Conservation (phyloP, 2,113 vertebrate genomes). For the Aldabrachelys gigantea region DNA sequence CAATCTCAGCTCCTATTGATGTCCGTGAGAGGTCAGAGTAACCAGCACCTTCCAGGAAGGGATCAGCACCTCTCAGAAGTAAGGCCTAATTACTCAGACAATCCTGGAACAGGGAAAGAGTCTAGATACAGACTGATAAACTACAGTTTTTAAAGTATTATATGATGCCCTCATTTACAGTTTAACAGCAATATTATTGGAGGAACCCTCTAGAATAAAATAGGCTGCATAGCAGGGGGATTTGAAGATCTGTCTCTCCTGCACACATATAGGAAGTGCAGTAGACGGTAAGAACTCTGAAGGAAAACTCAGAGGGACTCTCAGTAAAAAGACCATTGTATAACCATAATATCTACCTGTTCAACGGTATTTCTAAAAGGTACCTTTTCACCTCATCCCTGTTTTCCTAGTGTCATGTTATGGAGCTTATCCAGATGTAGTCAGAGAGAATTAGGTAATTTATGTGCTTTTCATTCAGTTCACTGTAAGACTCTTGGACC, state of each 20-base stretch:
- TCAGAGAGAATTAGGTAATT: not conserved
- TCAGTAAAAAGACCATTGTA: not conserved
- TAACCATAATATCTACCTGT: not conserved
- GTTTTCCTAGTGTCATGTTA: not conserved
- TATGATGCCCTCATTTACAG: not conserved
- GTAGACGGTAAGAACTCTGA: too few relatives aligned
- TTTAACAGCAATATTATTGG: not conserved
- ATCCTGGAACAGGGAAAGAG: not conserved
- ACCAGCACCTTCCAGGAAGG: not conserved
- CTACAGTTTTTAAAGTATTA: not conserved
- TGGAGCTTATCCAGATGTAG: not conserved
- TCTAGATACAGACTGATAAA: not conserved
- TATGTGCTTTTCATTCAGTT: constrained; percentile 13
- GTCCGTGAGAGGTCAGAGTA: not conserved
- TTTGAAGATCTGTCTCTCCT: not conserved
- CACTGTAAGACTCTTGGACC: not conserved
- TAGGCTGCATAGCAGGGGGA: not conserved
- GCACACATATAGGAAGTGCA: too few relatives aligned
- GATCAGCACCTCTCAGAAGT: not conserved
- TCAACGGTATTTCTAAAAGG: not conserved
- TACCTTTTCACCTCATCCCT: not conserved
- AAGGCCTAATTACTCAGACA: not conserved
- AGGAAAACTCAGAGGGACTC: not conserved
- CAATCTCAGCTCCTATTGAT: not conserved
- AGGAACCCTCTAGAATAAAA: not conserved